Base-by-base conservation (phyloP, 2,113 vertebrate species). In the Toxotes chatareus region DNA sequence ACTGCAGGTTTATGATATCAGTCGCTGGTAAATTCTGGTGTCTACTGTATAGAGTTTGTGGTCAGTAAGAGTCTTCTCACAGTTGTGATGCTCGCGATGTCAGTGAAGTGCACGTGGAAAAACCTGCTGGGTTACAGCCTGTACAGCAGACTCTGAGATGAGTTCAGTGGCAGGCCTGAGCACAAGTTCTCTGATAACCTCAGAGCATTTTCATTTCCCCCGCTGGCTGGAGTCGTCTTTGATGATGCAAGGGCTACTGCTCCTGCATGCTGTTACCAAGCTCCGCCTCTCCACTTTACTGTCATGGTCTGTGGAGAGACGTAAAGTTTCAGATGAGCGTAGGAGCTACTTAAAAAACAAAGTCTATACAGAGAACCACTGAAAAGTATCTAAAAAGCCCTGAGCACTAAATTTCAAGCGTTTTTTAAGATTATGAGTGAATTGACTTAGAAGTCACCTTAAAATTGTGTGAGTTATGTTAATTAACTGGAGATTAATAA, bases 211-310 rank as follows among this genome's bases (percentile, higher is more conserved):
- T 96, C 92, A 97, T 90, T 96, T 96, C 75, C 95, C 93, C 75
- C 95, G 94, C 76, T 94, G 94, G 88, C 96, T 96, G n/a, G 95
- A 94, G 67, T 96, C 95, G 61, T 96, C 96, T 91, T 97, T 98
- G 86, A 95, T 95, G 63, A 95, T 94, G 91, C 93, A 93, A 10
- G 96, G 94, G 68, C 96, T 95, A 89, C 53, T 94, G 93, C 19
- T 96, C 93, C 19, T 96, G 93, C 80, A 95, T 40, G 31, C 91
- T 79, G 0, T 89, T 86, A 59, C 93, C 56, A 73, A 92, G 88
- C 42, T 92, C 49, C 95, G 92, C 60, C 95, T 94, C 63, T 98
- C 97, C n/a, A 93, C 86, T 68, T 95, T 96, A 21, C 94, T 93
- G 87, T 97, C 96, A 8, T 95, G 94, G 61, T 99, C 98, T 98